Base-by-base conservation (phyloP, 2,888 invertebrate species). In the Morpho deidamia region DNA sequence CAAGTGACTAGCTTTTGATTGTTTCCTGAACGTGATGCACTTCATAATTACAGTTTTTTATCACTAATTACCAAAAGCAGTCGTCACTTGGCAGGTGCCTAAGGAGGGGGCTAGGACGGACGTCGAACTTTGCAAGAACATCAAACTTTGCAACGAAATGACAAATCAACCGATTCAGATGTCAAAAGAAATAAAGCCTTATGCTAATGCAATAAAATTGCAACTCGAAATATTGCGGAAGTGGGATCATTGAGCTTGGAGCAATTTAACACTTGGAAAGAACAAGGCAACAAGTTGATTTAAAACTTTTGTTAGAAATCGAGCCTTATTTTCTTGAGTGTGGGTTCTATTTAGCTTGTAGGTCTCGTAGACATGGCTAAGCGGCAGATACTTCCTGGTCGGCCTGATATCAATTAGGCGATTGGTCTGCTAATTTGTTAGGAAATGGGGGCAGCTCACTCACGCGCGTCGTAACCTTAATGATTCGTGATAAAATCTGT, bases 231-330 rank as follows among this genome's bases (percentile, higher is more conserved):
- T 55, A 58, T 67, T 62, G 66, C 73, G 71, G 72, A 79, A 77
- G 78, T 71, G 84, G 80, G 87, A 87, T 82, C 87, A 85, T 80
- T 87, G 86, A 79, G 88, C 88, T 86, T 78, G 74, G 72, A 78
- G 81, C 80, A 78, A 80, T 80, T 82, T 78, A 70, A 73, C 70
- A 66, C 73, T 67, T 61, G 64, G 61, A 56, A 66, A 65, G 58
- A 59, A 56, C 67, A 78, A 77, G 56, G 74, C 58, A 72, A 51
- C 73, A 85, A 74, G 62, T 58, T 50, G 50, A 64, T 44, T 10
- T 53, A 33, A 8, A 9, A 14, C 33, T 23, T 11, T 32, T 52
- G 59, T 51, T 43, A 37, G 1, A 76, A 61, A 66, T 62, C 62
- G 11, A 48, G 50, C 58, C 61, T 62, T 78, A 70, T 40, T 7